phyloP scores from a whole-genome alignment of 2,888 invertebrate genomes.

The Brachylomia viminalis region DNA sequence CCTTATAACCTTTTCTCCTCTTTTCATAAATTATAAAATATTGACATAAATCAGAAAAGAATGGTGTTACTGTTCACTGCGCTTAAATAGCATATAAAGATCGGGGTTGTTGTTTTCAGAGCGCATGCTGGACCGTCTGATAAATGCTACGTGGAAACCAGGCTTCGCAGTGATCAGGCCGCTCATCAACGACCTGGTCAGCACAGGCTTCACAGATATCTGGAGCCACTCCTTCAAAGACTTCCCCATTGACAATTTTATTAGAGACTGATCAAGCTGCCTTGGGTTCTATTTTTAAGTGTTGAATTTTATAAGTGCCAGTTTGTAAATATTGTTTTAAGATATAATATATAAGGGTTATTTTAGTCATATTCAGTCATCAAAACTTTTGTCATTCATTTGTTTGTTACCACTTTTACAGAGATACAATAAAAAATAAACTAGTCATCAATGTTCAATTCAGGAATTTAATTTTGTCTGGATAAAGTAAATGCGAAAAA shows the following conservation, averaged over 20 bases:
- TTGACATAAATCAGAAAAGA: background rate
- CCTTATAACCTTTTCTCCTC: too few relatives aligned
- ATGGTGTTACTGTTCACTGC: too few relatives aligned
- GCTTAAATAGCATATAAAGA: background rate
- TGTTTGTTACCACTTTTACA: background rate
- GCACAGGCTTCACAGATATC: constrained; percentile 95
- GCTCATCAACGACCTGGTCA: constrained; percentile 95
- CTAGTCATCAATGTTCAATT: constrained; percentile 67
- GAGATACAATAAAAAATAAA: constrained; percentile 49
- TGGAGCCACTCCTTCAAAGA: constrained; percentile 94
- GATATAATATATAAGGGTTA: constrained; percentile 55
- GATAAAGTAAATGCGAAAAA: constrained; percentile 20
- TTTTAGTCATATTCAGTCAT: constrained; percentile 12
- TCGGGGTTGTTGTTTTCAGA: constrained; percentile 83
- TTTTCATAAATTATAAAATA: background rate
- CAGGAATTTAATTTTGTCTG: background rate
- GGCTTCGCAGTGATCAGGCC: constrained; percentile 94
- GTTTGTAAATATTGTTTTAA: constrained; percentile 54
- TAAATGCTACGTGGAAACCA: constrained; percentile 95
- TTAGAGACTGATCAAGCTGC: constrained; percentile 79
- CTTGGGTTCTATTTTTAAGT: background rate
- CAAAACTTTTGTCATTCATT: constrained; percentile 8
- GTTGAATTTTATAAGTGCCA: constrained; percentile 56
- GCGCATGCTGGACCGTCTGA: constrained; percentile 93
- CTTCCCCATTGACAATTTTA: constrained; percentile 93